Base-by-base conservation (phyloP, 2,797 vertebrate genomes). In the Euthynnus affinis region DNA sequence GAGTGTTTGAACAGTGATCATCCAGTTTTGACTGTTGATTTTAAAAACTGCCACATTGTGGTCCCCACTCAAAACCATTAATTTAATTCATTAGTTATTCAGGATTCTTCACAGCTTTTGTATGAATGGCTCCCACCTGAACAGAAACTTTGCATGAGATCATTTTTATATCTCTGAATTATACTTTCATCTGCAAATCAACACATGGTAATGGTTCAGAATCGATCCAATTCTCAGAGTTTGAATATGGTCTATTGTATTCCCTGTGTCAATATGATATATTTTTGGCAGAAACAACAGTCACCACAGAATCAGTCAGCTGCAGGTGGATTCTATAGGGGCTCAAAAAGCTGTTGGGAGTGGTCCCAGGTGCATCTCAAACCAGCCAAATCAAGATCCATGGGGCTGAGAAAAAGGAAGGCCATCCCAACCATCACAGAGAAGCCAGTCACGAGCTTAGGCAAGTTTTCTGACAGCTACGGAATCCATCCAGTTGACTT, bases 381-480 rank as follows among this genome's bases (percentile, higher is more conserved):
- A 37, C 37, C 9, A 37, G 37, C 37, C 10, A 77, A 80, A 20
- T 78, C 59, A 6, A 59, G 66, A 55, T 63, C 20, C 9, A 25
- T 83, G 51, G 62, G 25, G 63, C 34, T 77, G 9, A 73, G 29
- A 20, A 79, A 48, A 53, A 44, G 25, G 0, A 18, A 42, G 52
- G 42, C 7, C 44, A 63, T 70, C 59, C 29, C 27, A 57, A 62
- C 27, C 17, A 53, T 65, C 53, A 56, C 29, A 32, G 6, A 32
- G 22, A 66, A 61, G 40, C 62, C 37, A 22, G 18, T 56, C 17
- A 40, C 55, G 34, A 58, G 14, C 77, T 74, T 63, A 3, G n/a
- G 27, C 2, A 73, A 66, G 46, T 55, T 77, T 23, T 59, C 15
- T 52, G n/a, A 52, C 56, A 59, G 56, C 40, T 62, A 53, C 12